Conservation (phyloP, 2,113 vertebrate genomes). For the Hiodon alosoides region DNA sequence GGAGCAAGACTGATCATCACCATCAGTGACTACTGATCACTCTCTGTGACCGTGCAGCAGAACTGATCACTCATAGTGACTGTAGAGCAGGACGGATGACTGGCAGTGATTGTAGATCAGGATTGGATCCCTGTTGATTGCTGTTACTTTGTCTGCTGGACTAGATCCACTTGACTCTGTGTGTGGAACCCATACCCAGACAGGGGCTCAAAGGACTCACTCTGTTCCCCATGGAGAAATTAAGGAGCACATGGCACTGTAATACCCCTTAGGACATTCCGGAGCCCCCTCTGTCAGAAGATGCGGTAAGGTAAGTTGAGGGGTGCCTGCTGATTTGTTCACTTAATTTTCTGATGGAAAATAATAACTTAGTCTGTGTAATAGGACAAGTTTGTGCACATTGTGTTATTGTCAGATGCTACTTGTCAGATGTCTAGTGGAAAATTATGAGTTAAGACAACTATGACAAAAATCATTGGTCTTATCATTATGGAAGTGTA, state of each 20-base stretch:
- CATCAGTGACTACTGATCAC: too few species aligned
- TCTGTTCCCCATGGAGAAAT: slow-evolving; percentile 3
- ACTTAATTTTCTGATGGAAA: not conserved
- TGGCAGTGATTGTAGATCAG: too few species aligned
- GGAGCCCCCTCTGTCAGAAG: not conserved
- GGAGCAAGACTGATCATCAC: too few species aligned
- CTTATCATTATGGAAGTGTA: too few species aligned
- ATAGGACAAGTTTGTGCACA: not conserved
- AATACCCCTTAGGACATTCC: not conserved
- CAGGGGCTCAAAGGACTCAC: not conserved
- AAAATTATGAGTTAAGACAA: too few species aligned
- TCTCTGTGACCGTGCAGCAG: too few species aligned
- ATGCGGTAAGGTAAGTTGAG: slow-evolving; percentile 6
- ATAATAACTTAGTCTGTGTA: not conserved
- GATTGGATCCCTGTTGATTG: too few species aligned
- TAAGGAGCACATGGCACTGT: not conserved
- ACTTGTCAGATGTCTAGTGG: too few species aligned
- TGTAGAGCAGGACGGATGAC: too few species aligned
- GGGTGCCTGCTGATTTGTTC: not conserved
- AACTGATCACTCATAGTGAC: too few species aligned
- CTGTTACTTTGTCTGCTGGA: not conserved
- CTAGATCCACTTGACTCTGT: not conserved
- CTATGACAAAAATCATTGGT: too few species aligned
- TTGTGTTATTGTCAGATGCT: not conserved
- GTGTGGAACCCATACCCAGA: not conserved